Evolutionary conservation across 2,888 invertebrate species (phyloP), one percentile per base, ranked within the genome.

Genomic region (Deilephila porcellus): DNA sequence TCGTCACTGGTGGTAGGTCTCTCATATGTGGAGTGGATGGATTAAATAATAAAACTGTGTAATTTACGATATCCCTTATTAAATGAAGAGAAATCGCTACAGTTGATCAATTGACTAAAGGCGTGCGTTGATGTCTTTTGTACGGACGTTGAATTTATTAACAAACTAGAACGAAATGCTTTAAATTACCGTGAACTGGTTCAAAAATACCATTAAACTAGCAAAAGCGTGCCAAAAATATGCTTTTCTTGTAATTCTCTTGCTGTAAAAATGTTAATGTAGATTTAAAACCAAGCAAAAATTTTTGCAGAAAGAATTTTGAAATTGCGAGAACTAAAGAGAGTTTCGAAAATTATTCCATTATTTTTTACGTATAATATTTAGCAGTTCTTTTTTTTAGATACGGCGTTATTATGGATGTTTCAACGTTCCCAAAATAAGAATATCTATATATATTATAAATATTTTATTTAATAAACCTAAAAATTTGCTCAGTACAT

Each of bases 91-190:
- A 62, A 34, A 72, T 62, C 52, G 52, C 29, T 25, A 3, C 11
- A 11, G 32, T 17, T 29, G 11, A 17, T 29, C 7, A 52, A n/a
- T n/a, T 29, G 25, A 25, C 20, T 8, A 6, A n/a, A 37, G 20
- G 37, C 29, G 25, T 59, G 74, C 76, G 76, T 78, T 76, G 76
- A 76, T 72, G 74, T 76, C 76, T 76, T 78, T 76, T 76, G 29
- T 72, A 73, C 64, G 29, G 17, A 17, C 67, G 67, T 25, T 52
- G 67, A 67, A 67, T 63, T 70, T 45, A 34, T 53, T 52, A 67
- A 67, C 45, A 25, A 70, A 52, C 52, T 70, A 70, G 70, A 62
- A 60, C 70, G 20, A 37, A 67, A 25, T 71, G 53, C 11, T 56
- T 59, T 45, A 11, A 72, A 56, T 20, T 45, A 25, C 20, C 32